These are phyloP conservation scores for Pachycephus smyrnensis DNA, from an alignment of 2,888 invertebrate species.

Conservation along the genomic window DNA sequence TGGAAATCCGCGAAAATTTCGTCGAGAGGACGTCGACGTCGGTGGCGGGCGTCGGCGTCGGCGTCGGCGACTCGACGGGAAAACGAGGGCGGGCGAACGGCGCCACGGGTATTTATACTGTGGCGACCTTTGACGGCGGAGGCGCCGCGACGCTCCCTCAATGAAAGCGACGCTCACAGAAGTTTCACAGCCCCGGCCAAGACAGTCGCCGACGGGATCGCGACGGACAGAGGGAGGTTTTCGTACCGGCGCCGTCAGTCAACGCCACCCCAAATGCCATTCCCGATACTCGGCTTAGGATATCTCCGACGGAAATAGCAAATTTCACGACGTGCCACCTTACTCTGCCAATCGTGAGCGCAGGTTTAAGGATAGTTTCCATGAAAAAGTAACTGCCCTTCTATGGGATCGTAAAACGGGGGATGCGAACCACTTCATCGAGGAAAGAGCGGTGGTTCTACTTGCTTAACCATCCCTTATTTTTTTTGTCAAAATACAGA, in stretches of 20 bases:
- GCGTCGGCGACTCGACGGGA: slow-evolving; percentile 1
- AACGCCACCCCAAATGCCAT: slow-evolving; percentile 21
- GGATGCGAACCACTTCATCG: no score
- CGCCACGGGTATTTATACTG: slow-evolving; percentile 56
- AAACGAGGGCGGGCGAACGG: slow-evolving; percentile 40
- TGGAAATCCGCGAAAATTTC: no score
- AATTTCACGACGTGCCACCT: background rate
- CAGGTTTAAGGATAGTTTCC: no score
- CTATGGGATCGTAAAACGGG: no score
- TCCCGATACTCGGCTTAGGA: slow-evolving; percentile 11
- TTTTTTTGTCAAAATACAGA: no score
- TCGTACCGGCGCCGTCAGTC: slow-evolving; percentile 16
- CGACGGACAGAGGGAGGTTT: background rate
- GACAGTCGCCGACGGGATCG: slow-evolving; percentile 14
- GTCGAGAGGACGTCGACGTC: background rate
- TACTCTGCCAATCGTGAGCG: background rate
- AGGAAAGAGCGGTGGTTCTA: no score
- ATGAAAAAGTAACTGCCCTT: no score
- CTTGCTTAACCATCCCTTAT: no score
- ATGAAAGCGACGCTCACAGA: slow-evolving; percentile 33
- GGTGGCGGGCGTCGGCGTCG: no score
- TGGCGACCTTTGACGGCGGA: slow-evolving; percentile 52
- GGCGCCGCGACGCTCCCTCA: slow-evolving; percentile 38
- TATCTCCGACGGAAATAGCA: background rate
- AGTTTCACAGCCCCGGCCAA: slow-evolving; percentile 1